Evolutionary conservation across 2,113 vertebrate species (phyloP), one percentile per base, ranked within the genome.

Genomic region (Anoplopoma fimbria): DNA sequence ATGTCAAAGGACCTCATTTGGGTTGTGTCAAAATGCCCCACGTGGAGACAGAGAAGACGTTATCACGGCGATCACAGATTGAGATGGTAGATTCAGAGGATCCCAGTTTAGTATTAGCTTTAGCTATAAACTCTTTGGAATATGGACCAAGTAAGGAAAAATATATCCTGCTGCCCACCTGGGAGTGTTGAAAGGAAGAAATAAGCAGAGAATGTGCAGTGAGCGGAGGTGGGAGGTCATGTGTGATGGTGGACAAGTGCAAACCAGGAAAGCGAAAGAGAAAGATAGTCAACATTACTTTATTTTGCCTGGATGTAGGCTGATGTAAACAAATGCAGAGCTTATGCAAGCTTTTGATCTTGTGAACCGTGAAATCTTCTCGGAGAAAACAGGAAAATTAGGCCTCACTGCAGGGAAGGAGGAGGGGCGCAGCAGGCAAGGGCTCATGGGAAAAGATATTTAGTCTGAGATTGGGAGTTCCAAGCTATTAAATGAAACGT

Each of bases 321-420:
- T 92, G 91, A 90, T 91, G 89, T 93, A 93, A 94, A 93, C 93
- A 94, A 92, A 91, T 69, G 69, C 82, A 27, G 81, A 88, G 91
- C 92, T 91, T 86, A 90, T 89, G 84, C 80, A 83, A 91, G 91
- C 91, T 89, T 94, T 93, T 95, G 92, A 95, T 93, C 91, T 93
- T 38, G 71, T 92, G 91, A 93, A 93, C 91, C 84, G 55, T 94
- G 91, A 94, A 92, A 93, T 93, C 85, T 91, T 91, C 91, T 86
- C 17, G 33, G 75, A 81, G 69, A 91, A 94, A 92, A 91, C 85
- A 86, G 85, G 84, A 90, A 93, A 92, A 93, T 93, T 90, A 87
- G 92, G 81, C 88, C 77, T 89, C 86, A 57, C 87, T 89, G 75
- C 69, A 29, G 83, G 80, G 80, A 81, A 71, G 71, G 74, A 77